Percentiles rank a stretch among this genome's conserved stretches.
Conservation (phyloP, 2,113 vertebrate species). For the Malaclemys terrapin region DNA sequence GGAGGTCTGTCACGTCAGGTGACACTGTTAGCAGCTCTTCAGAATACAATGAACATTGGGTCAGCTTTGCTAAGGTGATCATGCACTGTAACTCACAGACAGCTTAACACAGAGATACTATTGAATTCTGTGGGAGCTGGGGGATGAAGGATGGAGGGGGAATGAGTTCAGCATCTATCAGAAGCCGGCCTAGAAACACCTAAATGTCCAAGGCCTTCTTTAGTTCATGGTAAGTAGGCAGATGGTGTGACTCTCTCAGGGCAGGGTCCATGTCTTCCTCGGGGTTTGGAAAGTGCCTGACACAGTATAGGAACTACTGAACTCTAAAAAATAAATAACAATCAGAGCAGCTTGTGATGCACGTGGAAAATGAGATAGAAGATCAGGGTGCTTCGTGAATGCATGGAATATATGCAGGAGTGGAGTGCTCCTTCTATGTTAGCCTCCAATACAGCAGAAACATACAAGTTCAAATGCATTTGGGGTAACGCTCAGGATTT, state of each 20-base stretch:
- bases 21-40: neutral
- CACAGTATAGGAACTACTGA: neutral
- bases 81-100: neutral
- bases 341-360: neutral
- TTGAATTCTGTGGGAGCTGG: neutral
- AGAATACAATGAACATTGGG: neutral
- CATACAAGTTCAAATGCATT: neutral
- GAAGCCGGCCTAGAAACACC: neutral
- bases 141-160: too few relatives aligned
- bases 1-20: constrained; percentile 29
- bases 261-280: neutral
- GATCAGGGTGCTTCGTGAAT: neutral
- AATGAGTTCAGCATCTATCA: neutral
- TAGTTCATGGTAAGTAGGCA: neutral
- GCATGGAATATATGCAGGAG: neutral
- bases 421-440: neutral
- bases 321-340: neutral
- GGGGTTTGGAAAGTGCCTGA: neutral
- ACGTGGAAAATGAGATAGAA: neutral
- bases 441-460: rapidly evolving
- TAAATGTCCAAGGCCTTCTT: neutral
- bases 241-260: neutral
- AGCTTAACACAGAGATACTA: neutral
- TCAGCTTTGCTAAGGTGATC: neutral
- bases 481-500: neutral